Percentiles rank a stretch among this genome's conserved stretches.
Conservation (phyloP, 1,140 invertebrate genomes). For the Riptortus pedestris region DNA sequence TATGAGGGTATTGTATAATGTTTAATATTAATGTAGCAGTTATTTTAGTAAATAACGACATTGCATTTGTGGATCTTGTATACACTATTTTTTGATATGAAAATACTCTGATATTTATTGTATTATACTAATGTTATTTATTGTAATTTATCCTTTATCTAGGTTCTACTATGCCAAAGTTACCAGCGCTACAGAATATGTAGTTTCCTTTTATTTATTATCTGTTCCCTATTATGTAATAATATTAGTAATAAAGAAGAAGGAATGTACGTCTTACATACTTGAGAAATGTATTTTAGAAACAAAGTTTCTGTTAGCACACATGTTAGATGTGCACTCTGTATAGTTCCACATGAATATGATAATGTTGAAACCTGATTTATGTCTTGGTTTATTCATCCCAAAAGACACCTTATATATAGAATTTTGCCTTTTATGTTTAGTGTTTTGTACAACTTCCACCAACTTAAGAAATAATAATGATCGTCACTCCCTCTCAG, state of each 20-base stretch:
- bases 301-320: neutral
- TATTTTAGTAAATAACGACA: slow-evolving; percentile 10
- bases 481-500: too few relatives aligned
- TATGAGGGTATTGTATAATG: slow-evolving; percentile 7
- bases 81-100: slow-evolving; percentile 15
- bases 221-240: neutral
- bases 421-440: too few relatives aligned
- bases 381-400: neutral
- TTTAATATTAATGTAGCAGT: slow-evolving; percentile 8
- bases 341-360: slow-evolving; percentile 3
- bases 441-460: too few relatives aligned
- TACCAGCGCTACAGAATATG: neutral
- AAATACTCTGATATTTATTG: slow-evolving; percentile 13
- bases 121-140: neutral
- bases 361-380: neutral
- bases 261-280: neutral
- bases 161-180: slow-evolving; percentile 11
- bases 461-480: too few relatives aligned
- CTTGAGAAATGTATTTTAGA: neutral
- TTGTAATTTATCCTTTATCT: neutral
- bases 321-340: slow-evolving; percentile 12
- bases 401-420: too few relatives aligned
- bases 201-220: neutral
- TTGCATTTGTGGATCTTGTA: slow-evolving; percentile 15
- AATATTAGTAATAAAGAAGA: neutral